These are phyloP conservation scores for Anagyrus pseudococci DNA, from an alignment of 2,888 invertebrate genomes.

Conservation along the genomic window DNA sequence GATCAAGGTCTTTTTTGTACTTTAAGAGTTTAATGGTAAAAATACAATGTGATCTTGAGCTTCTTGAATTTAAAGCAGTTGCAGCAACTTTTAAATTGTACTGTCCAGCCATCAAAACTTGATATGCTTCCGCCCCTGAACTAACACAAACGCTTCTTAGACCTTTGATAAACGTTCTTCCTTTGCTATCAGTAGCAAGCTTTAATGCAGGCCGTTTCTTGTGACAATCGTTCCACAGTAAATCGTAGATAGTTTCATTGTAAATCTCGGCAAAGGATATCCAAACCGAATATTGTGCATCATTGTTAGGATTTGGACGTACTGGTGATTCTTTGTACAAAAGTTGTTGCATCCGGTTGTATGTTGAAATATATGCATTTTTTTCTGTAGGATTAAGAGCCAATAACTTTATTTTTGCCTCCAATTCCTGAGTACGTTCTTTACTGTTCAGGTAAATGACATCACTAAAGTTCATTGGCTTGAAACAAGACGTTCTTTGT, in stretches of 20 bases:
- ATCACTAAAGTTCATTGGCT: slow-evolving; percentile 52
- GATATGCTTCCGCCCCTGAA: slow-evolving; percentile 83
- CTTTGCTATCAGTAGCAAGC: slow-evolving; percentile 50
- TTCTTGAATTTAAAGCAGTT: slow-evolving; percentile 83
- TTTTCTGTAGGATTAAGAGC: slow-evolving; percentile 51
- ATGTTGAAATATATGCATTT: slow-evolving; percentile 49
- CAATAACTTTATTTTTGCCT: slow-evolving; percentile 51
- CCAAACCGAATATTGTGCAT: slow-evolving; percentile 69
- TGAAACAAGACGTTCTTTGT: slow-evolving; percentile 47
- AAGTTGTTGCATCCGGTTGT: slow-evolving; percentile 55
- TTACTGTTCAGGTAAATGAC: slow-evolving; percentile 45
- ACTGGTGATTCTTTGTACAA: slow-evolving; percentile 51
- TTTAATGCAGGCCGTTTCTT: slow-evolving; percentile 52
- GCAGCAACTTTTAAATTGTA: slow-evolving; percentile 82
- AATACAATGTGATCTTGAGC: slow-evolving; percentile 90
- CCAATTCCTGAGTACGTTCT: slow-evolving; percentile 49
- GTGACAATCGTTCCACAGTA: slow-evolving; percentile 66
- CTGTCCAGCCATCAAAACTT: slow-evolving; percentile 81
- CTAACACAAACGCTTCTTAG: slow-evolving; percentile 69
- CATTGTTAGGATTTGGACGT: slow-evolving; percentile 43
- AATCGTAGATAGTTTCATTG: slow-evolving; percentile 87
- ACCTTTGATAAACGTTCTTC: slow-evolving; percentile 55
- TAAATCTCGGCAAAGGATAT: slow-evolving; percentile 92
- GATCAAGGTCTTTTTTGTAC: slow-evolving; percentile 55
- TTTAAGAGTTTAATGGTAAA: slow-evolving; percentile 84